Evolutionary conservation across 2,113 vertebrate genomes (phyloP).

Genomic region (Rhinogobius similis): DNA sequence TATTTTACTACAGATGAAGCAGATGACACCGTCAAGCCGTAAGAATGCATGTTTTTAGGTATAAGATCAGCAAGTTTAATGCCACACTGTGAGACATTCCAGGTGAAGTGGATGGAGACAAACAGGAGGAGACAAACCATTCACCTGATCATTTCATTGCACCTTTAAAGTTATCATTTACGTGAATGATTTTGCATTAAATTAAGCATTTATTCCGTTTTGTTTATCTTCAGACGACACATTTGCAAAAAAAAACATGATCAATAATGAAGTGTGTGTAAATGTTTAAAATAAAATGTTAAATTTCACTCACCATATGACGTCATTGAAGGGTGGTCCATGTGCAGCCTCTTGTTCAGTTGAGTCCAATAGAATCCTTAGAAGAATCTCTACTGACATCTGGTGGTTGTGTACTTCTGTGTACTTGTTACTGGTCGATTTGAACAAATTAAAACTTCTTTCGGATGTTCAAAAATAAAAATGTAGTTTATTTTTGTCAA

Average conservation of each 20-base stretch:
- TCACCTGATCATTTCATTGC: too few species aligned
- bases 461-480: background rate
- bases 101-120: background rate
- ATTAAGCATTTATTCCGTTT: too few species aligned
- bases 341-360: background rate
- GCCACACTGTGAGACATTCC: too few species aligned
- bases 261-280: background rate
- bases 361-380: background rate
- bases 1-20: too few species aligned
- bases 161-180: background rate
- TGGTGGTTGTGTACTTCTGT: constrained; percentile 13
- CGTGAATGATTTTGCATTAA: background rate
- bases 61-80: too few species aligned
- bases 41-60: too few species aligned
- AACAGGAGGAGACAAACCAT: too few species aligned
- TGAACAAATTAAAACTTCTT: background rate
- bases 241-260: background rate
- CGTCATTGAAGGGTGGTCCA: background rate
- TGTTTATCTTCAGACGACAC: too few species aligned
- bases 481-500: constrained; percentile 6
- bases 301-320: constrained; percentile 42
- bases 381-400: constrained; percentile 42
- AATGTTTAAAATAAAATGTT: background rate
- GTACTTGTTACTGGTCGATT: background rate
- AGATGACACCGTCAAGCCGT: too few species aligned